Conservation (phyloP, 2,113 vertebrate species). For the Hemibagrus wyckioides region DNA sequence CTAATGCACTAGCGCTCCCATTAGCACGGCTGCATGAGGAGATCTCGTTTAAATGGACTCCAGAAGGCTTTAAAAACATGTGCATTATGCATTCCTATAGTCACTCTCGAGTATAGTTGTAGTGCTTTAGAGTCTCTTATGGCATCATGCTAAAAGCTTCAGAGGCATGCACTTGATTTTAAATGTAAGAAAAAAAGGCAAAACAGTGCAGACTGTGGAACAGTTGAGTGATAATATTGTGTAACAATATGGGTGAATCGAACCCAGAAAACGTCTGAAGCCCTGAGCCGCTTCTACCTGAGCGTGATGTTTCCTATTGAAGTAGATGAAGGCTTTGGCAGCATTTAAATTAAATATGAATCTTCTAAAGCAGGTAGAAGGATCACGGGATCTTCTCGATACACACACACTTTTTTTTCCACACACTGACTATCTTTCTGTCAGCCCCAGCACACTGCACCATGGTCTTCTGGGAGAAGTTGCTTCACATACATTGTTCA, state of each 20-base stretch:
- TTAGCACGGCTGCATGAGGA: neutral
- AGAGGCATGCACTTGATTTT: neutral
- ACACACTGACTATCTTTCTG: no score
- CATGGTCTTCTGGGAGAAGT: neutral
- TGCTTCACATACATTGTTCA: neutral
- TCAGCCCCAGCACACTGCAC: neutral
- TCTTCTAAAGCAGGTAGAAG: conserved; percentile 33
- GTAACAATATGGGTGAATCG: neutral
- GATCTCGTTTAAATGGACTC: conserved; percentile 28
- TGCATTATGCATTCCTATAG: conserved; percentile 26
- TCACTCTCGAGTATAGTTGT: neutral
- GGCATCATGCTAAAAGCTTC: conserved; percentile 16
- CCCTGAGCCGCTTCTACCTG: neutral
- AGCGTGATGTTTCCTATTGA: conserved; percentile 6
- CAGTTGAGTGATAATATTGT: neutral
- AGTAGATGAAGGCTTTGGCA: conserved; percentile 7
- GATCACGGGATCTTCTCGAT: conserved; percentile 17
- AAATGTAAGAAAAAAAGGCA: neutral
- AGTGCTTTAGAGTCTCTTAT: conserved; percentile 7
- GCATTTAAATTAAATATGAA: conserved; percentile 46
- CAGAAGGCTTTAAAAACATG: conserved; percentile 23
- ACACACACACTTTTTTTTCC: neutral
- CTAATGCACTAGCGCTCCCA: conserved; percentile 5
- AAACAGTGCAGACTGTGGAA: neutral
- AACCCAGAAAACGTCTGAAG: neutral